Conservation (phyloP, 2,113 vertebrate genomes). For the Stegastes partitus region DNA sequence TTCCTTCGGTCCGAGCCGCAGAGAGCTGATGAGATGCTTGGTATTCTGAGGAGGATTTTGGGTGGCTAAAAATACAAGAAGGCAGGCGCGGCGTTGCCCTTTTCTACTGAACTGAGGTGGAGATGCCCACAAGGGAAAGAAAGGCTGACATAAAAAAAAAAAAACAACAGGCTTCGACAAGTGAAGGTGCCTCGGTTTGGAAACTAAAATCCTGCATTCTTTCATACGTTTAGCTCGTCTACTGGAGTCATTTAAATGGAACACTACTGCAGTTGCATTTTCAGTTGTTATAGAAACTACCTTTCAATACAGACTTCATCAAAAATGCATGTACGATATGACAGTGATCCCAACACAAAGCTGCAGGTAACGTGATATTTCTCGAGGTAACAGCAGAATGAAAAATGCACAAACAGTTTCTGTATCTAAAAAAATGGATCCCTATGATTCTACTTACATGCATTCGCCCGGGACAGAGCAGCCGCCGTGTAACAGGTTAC, state of each 20-base stretch:
- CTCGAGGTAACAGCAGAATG: not conserved
- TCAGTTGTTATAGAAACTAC: not conserved
- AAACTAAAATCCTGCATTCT: not conserved
- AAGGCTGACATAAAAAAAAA: constrained; percentile 24
- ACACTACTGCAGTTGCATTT: not conserved
- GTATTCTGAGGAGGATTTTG: constrained; percentile 75
- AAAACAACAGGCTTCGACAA: constrained; percentile 46
- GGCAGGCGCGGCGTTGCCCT: constrained; percentile 47
- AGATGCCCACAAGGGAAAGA: constrained; percentile 57
- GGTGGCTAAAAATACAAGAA: constrained; percentile 71
- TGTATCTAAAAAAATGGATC: not conserved
- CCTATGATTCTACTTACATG: constrained; percentile 86
- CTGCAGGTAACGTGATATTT: not conserved
- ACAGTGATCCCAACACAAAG: not conserved
- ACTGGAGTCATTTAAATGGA: not conserved
- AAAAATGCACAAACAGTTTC: not conserved
- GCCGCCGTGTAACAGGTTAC: constrained; percentile 91
- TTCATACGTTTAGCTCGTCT: not conserved
- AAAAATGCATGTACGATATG: not conserved
- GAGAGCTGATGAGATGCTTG: constrained; percentile 63
- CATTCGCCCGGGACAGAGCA: constrained; percentile 92
- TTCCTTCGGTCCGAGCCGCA: constrained; percentile 20
- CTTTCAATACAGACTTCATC: not conserved
- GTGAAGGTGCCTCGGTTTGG: constrained; percentile 20
- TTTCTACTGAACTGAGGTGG: constrained; percentile 59